Base-by-base conservation (phyloP, 2,113 vertebrate species). In the Steatornis caripensis region DNA sequence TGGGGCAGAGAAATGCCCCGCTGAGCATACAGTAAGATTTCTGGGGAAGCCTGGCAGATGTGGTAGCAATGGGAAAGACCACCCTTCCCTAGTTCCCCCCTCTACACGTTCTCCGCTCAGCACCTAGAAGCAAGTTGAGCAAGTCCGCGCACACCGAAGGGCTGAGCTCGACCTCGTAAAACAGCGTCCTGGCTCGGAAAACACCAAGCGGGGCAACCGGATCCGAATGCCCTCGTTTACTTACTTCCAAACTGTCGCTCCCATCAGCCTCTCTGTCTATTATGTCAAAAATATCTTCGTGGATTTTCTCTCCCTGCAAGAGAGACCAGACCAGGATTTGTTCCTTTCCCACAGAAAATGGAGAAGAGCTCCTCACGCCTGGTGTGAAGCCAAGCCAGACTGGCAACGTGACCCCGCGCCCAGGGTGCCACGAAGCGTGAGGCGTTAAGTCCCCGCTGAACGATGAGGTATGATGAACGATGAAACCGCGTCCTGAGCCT, bases 281-380 rank as follows among this genome's bases (percentile, higher is more conserved):
- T 94, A 99, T 99, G 96, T 99, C 99, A 97, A 99, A 99, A 95
- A 99, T 99, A 94, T 99, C 99, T 88, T 99, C 99, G 0, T 99
- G 99, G 95, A 99, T 99, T 97, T 99, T 99, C 95, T 99, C 99
- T 46, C 99, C 99, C 99, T 99, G 93, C 61, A 92, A 95, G 37
- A 85, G 9, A 93, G 24, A 92, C 5, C 66, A 74, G 30, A n/a
- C 6, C 14, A 36, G 27, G 17, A 14, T 72, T 89, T 45, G 22
- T 32, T 95, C 32, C 15, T 39, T 72, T 57, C 37, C 41, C 45
- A 66, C 18, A 71, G 32, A 80, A 80, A n/a, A 58, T 0, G 8
- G 9, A 53, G 34, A 32, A 80, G 20, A 64, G 29, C 46, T 86
- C 20, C 68, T 74, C 46, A 30, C 79, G 66, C 45, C 60, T 3